Evolutionary conservation across 2,888 invertebrate genomes (phyloP), one percentile per base, ranked within the genome.

Genomic region (Philereme transversata): DNA sequence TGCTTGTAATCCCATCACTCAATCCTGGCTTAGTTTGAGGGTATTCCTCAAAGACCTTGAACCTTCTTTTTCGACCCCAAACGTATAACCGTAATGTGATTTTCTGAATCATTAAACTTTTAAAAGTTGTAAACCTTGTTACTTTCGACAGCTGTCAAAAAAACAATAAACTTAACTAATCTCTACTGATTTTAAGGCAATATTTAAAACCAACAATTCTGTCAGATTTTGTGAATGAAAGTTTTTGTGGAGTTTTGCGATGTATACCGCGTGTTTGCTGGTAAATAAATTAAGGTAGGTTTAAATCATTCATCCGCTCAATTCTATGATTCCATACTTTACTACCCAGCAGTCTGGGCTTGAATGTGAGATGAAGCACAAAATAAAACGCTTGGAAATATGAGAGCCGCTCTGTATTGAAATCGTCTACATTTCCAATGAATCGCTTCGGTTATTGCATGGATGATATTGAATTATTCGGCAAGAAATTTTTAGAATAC

Each of bases 1-100:
- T 56, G 62, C 45, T 57, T 60, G 59, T 69, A 54, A 62, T 60
- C 54, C 44, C 60, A 59, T 65, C 64, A 55, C 52, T 67, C 63
- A 65, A 67, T 59, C 60, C 51, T 48, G 57, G 48, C 48, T 38
- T 43, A 61, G 57, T 53, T 60, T 51, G 45, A 47, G 52, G 62
- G 62, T 58, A 58, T 55, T 62, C 22, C 22, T 10, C 47, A 45
- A 54, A 50, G 57, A 60, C 62, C 62, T 65, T 64, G 57, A 62
- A 62, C 65, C 60, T 51, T 57, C 40, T 58, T 44, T 36, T 51
- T 59, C 46, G 34, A 57, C 52, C 58, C 36, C 35, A 49, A 43
- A 53, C 35, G 57, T 57, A 56, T 56, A 53, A 46, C 11, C 36
- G 50, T 64, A 64, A 58, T 56, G 44, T 46, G 48, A 62, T 64